These are phyloP conservation scores for Xiphophorus hellerii DNA, from an alignment of 2,113 vertebrate species.

Conservation along the genomic window DNA sequence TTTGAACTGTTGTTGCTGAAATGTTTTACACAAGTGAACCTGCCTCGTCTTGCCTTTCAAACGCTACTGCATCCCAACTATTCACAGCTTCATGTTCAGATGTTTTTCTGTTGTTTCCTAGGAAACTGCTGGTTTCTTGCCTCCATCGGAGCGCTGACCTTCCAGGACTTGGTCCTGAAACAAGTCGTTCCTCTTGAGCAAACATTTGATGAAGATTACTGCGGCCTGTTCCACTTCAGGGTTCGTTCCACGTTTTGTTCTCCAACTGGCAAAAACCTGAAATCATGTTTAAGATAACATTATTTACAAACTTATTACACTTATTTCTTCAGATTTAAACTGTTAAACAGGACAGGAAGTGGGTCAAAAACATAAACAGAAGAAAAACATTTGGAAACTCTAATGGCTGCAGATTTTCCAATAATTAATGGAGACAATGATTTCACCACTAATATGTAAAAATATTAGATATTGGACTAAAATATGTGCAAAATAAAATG, in stretches of 20 bases:
- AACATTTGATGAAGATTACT: constrained; percentile 68
- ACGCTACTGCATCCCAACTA: background rate
- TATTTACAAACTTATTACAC: too few species aligned
- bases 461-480: too few species aligned
- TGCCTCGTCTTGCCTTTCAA: background rate
- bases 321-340: too few species aligned
- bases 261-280: background rate
- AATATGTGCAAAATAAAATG: too few species aligned
- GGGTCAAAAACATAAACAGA: too few species aligned
- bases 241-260: constrained; percentile 36
- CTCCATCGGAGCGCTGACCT: constrained; percentile 77
- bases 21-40: background rate
- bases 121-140: constrained; percentile 83
- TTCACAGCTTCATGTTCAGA: background rate
- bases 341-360: too few species aligned
- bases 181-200: constrained; percentile 72
- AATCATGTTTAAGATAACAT: too few species aligned
- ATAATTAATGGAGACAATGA: too few species aligned
- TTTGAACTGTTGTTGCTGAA: background rate
- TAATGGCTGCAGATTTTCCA: too few species aligned
- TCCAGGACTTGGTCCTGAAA: constrained; percentile 57
- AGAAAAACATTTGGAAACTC: too few species aligned
- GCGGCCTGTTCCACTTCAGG: constrained; percentile 81
- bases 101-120: constrained; percentile 16
- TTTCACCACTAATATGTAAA: too few species aligned